Evolutionary conservation across 2,113 vertebrate species (phyloP).

Genomic region (Nycticebus coucang): DNA sequence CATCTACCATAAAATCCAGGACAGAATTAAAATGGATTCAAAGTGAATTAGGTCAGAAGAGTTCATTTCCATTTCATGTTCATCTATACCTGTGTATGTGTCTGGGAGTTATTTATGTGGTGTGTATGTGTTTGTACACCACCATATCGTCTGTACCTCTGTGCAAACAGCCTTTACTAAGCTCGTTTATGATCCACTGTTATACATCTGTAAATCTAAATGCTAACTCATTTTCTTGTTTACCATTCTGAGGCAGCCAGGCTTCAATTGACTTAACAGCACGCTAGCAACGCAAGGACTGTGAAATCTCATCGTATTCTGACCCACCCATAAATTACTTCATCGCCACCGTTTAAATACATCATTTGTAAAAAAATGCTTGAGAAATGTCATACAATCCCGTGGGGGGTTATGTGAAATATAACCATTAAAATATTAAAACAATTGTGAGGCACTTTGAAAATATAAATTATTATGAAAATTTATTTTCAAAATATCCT

Average conservation of each 20-base stretch:
- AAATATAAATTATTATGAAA: background rate
- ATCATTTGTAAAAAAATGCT: slow-evolving; percentile 35
- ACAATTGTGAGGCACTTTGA: background rate
- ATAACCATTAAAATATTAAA: slow-evolving; percentile 29
- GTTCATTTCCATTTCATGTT: background rate
- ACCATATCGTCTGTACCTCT: background rate
- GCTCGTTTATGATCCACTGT: slow-evolving; percentile 12
- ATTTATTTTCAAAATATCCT: slow-evolving; percentile 39
- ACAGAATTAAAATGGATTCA: background rate
- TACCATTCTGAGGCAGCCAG: slow-evolving; percentile 8
- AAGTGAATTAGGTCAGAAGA: background rate
- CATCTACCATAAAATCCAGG: background rate
- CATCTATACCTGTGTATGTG: background rate
- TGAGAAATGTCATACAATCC: background rate
- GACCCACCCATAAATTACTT: slow-evolving; percentile 45
- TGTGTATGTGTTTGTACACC: background rate
- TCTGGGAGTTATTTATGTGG: background rate
- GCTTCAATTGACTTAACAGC: slow-evolving; percentile 34
- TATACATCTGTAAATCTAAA: slow-evolving; percentile 59
- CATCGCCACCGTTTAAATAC: background rate
- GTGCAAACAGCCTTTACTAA: background rate
- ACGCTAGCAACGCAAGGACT: background rate
- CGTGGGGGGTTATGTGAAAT: background rate
- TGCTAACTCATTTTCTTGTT: slow-evolving; percentile 55
- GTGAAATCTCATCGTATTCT: slow-evolving; percentile 63